These are phyloP conservation scores for Arge pagana DNA, from an alignment of 2,888 invertebrate genomes.

Conservation along the genomic window DNA sequence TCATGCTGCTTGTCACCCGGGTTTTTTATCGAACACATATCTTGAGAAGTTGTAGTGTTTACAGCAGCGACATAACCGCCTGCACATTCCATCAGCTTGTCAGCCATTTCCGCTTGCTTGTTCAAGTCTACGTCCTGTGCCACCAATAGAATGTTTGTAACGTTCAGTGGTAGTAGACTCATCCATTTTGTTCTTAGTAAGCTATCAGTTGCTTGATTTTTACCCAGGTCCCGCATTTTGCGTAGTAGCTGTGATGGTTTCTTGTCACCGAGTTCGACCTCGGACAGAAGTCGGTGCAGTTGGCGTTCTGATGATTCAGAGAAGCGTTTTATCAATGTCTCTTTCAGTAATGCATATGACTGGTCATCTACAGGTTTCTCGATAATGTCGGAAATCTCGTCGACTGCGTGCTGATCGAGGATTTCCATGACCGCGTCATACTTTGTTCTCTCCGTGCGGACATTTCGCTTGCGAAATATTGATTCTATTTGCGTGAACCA, in stretches of 20 bases:
- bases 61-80: not conserved
- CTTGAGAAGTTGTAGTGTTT: not conserved
- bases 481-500: slow-evolving; percentile 2
- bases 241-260: slow-evolving; percentile 28
- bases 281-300: slow-evolving; percentile 15
- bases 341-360: slow-evolving; percentile 18
- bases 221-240: slow-evolving; percentile 31
- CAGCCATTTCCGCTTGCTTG: slow-evolving; percentile 27
- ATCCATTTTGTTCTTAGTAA: slow-evolving; percentile 30
- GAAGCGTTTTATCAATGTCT: slow-evolving; percentile 16
- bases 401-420: not conserved
- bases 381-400: not conserved
- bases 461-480: not conserved
- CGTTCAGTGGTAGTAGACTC: slow-evolving; percentile 22
- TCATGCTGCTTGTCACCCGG: not conserved
- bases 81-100: slow-evolving; percentile 24
- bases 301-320: slow-evolving; percentile 19
- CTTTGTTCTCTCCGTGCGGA: not conserved
- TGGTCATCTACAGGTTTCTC: slow-evolving; percentile 15
- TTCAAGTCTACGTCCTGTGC: slow-evolving; percentile 11
- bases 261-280: slow-evolving; percentile 24
- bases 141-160: slow-evolving; percentile 17
- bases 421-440: slow-evolving; percentile 1
- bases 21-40: not conserved
- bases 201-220: slow-evolving; percentile 21